phyloP scores from a whole-genome alignment of 1,140 invertebrate genomes.

The Dendroctonus ponderosae region DNA sequence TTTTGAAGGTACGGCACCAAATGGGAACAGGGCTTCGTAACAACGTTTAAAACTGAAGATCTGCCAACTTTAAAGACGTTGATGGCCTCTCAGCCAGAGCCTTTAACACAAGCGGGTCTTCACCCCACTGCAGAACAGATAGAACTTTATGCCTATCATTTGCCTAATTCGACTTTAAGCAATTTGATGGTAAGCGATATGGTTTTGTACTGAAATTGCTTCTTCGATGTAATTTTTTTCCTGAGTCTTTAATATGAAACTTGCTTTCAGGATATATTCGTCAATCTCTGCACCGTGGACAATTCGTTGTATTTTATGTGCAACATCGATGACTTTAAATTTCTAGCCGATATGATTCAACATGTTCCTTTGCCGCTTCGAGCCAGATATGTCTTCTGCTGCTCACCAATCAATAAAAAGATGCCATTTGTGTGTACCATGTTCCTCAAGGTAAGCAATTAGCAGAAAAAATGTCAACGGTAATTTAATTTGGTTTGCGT shows the following conservation, averaged over 20 bases:
- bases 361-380: conserved; percentile 87
- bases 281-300: conserved; percentile 86
- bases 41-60: conserved; percentile 85
- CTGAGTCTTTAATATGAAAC: not conserved
- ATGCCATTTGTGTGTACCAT: conserved; percentile 91
- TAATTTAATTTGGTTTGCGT: too few relatives aligned
- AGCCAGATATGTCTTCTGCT: conserved; percentile 94
- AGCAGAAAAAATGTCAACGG: too few relatives aligned
- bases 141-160: conserved; percentile 95
- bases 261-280: conserved; percentile 88
- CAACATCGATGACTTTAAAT: conserved; percentile 93
- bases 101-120: conserved; percentile 81
- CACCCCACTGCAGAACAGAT: conserved; percentile 98
- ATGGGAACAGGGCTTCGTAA: conserved; percentile 89
- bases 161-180: conserved; percentile 88
- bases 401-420: conserved; percentile 93
- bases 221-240: not conserved
- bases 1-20: conserved; percentile 64
- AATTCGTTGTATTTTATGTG: conserved; percentile 97
- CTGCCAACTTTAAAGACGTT: conserved; percentile 71
- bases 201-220: not conserved
- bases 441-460: conserved; percentile 76
- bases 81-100: conserved; percentile 68
- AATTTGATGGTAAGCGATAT: conserved; percentile 78
- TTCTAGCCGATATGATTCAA: conserved; percentile 94